phyloP scores from a whole-genome alignment of 1,140 invertebrate genomes.

The Brachystomella parvula region DNA sequence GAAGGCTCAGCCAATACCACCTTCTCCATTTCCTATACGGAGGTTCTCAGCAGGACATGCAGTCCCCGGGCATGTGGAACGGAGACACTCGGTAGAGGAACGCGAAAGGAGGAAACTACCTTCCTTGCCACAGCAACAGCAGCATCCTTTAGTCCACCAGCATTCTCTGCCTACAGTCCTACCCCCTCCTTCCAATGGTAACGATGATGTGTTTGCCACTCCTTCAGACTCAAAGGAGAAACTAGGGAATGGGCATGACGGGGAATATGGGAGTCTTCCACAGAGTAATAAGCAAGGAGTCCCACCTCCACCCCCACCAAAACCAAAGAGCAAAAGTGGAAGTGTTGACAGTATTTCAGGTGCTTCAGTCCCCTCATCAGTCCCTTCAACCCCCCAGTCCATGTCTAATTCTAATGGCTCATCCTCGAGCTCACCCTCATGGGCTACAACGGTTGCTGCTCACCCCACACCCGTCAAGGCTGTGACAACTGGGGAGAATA shows the following conservation, averaged over 20 bases:
- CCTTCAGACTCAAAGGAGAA: not conserved
- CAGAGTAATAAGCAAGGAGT: slow-evolving; percentile 13
- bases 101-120: slow-evolving; percentile 31
- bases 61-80: slow-evolving; percentile 26
- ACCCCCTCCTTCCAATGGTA: not conserved
- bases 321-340: slow-evolving; percentile 16
- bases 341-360: slow-evolving; percentile 13
- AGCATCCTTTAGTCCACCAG: slow-evolving; percentile 5
- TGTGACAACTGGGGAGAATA: not conserved
- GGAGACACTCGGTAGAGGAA: slow-evolving; percentile 27
- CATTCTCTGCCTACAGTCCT: slow-evolving; percentile 4
- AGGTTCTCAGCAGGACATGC: slow-evolving; percentile 15
- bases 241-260: not conserved
- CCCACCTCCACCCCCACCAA: slow-evolving; percentile 35
- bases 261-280: not conserved
- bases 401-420: slow-evolving; percentile 5
- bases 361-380: not conserved
- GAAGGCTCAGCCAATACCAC: slow-evolving; percentile 23
- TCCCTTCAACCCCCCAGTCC: not conserved
- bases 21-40: slow-evolving; percentile 30
- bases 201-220: not conserved
- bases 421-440: not conserved
- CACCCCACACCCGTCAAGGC: not conserved
- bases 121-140: slow-evolving; percentile 27
- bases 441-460: slow-evolving; percentile 3